Conservation (phyloP, 1,140 invertebrate species). For the Pogonomyrmex barbatus region DNA sequence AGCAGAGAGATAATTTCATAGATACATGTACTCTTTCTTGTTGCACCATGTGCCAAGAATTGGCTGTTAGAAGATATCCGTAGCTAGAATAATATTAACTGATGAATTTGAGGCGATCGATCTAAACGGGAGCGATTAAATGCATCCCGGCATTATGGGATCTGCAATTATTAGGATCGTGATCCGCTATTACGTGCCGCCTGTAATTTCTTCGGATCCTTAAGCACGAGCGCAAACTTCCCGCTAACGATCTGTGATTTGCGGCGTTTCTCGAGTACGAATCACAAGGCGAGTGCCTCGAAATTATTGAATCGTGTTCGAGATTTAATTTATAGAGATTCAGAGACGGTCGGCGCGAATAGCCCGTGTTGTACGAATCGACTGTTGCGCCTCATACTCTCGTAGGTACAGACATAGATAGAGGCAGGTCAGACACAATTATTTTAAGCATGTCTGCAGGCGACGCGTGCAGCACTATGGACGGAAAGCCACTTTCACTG, state of each 20-base stretch:
- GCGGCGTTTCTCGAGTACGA: conserved; percentile 40
- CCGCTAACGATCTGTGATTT: conserved; percentile 57
- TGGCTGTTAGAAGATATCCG: not conserved
- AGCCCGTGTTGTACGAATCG: conserved; percentile 34
- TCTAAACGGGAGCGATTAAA: conserved; percentile 13
- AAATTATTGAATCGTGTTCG: conserved; percentile 43
- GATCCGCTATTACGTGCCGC: conserved; percentile 28
- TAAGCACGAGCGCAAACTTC: conserved; percentile 20
- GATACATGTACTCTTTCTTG: conserved; percentile 3
- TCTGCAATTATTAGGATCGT: conserved; percentile 32
- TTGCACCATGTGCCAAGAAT: not conserved
- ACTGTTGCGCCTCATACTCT: conserved; percentile 21
- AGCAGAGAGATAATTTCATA: conserved; percentile 52
- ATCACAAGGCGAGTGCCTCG: conserved; percentile 22
- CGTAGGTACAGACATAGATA: not conserved
- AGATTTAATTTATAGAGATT: conserved; percentile 51
- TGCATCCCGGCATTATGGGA: conserved; percentile 15
- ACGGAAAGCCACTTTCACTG: conserved; percentile 66
- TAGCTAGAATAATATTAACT: conserved; percentile 5
- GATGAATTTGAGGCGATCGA: conserved; percentile 1
- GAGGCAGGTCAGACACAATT: conserved; percentile 56
- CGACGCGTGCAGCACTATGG: conserved; percentile 40
- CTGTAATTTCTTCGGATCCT: conserved; percentile 37
- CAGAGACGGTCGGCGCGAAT: not conserved
- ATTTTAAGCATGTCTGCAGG: conserved; percentile 49